Evolutionary conservation across 2,113 vertebrate genomes (phyloP).

Genomic region (Odontesthes bonariensis): DNA sequence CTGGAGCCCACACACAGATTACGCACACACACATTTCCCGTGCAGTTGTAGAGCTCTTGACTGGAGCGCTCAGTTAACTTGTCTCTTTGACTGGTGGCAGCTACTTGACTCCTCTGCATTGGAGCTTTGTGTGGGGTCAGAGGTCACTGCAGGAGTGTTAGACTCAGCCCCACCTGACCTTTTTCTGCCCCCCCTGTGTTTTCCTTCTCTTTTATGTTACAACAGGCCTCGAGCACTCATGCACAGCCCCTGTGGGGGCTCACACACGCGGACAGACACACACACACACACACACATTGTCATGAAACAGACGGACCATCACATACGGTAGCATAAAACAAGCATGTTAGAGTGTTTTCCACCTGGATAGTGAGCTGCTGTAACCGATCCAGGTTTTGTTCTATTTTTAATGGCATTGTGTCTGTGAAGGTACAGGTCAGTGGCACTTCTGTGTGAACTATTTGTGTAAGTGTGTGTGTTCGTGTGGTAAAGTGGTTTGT

Average conservation of each 20-base stretch:
- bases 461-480: constrained; percentile 34
- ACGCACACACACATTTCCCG: not conserved
- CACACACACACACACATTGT: constrained; percentile 18
- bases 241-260: constrained; percentile 65
- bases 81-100: constrained; percentile 60
- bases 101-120: constrained; percentile 72
- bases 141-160: constrained; percentile 70
- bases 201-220: constrained; percentile 76
- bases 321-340: constrained; percentile 62
- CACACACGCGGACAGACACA: not conserved
- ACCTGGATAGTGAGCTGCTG: constrained; percentile 56
- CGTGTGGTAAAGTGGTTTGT: constrained; percentile 69
- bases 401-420: constrained; percentile 78
- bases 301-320: constrained; percentile 60
- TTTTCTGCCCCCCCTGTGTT: constrained; percentile 54
- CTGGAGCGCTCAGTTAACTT: constrained; percentile 62
- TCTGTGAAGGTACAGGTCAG: constrained; percentile 64
- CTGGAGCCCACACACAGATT: not conserved
- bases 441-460: constrained; percentile 47
- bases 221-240: constrained; percentile 72
- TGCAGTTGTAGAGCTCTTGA: constrained; percentile 54
- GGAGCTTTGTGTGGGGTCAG: constrained; percentile 63
- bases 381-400: constrained; percentile 69
- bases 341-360: constrained; percentile 62
- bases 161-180: constrained; percentile 74